Base-by-base conservation (phyloP, 37 sponge, comb jelly and placozoan species). In the Beroe ovata region DNA sequence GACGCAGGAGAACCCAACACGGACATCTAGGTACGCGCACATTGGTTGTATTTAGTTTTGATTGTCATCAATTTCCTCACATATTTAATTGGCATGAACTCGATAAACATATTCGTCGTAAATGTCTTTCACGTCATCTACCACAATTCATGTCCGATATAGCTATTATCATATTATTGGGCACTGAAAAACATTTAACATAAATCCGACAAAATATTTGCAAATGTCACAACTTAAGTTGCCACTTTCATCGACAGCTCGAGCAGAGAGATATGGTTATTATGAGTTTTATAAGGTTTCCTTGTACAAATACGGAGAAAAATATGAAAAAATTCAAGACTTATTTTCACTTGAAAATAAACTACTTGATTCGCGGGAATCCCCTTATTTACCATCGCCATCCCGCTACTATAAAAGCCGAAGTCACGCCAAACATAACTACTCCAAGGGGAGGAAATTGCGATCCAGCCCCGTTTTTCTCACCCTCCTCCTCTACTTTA, bases 1-100 rank as follows among this genome's bases (percentile, higher is more conserved):
- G 84, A 16, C n/a, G 84, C 16, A 77, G 41, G 84, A 39, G 84
- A 19, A 42, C 84, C 54, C 36, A 77, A 26, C 84, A 77, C 22
- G 33, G 54, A 62, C 63, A 47, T 11, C 54, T 47, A 47, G 54
- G 54, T 47, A 16, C 6, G 54, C 11, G 54, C 11, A 16, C 54
- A 11, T 47, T 16, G 6, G 54, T 47, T 47, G 11, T 47, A 11
- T 47, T 47, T 47, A 47, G 54, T 6, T 47, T 47, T 47, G 54
- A 16, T 47, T 47, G 54, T 47, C 11, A 47, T 11, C n/a, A n/a
- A n/a, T n/a, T n/a, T n/a, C n/a, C n/a, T n/a, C n/a, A n/a, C n/a
- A n/a, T n/a, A n/a, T n/a, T n/a, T n/a, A n/a, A n/a, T n/a, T n/a
- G n/a, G n/a, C n/a, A n/a, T n/a, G n/a, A n/a, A n/a, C n/a, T n/a